Conservation (phyloP, 2,113 vertebrate genomes). For the Melanotaenia duboulayi region DNA sequence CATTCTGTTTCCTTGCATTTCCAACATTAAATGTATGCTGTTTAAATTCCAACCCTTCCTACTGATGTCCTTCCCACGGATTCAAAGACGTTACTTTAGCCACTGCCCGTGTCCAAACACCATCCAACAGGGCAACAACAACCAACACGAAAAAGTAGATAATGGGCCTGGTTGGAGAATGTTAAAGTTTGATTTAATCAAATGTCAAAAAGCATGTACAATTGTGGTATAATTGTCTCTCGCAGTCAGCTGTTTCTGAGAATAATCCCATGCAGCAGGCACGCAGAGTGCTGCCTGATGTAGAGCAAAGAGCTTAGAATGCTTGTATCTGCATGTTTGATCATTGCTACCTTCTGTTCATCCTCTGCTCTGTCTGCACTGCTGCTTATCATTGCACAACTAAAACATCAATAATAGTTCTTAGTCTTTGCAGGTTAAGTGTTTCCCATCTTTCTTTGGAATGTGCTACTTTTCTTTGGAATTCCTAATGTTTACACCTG, state of each 20-base stretch:
- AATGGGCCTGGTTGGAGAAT: background rate
- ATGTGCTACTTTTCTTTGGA: background rate
- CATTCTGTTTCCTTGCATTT: background rate
- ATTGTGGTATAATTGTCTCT: constrained; percentile 28
- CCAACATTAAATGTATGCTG: too few relatives aligned
- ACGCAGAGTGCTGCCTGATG: constrained; percentile 33
- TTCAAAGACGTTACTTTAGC: background rate
- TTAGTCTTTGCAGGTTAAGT: background rate
- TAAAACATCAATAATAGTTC: constrained; percentile 4
- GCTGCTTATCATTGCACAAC: constrained; percentile 23
- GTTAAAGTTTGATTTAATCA: constrained; percentile 34
- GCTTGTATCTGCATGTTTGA: constrained; percentile 44
- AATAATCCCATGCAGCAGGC: constrained; percentile 45
- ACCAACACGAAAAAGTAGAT: background rate
- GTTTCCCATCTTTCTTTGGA: background rate
- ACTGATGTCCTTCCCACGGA: background rate
- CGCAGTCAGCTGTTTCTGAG: constrained; percentile 39
- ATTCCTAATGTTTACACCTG: background rate
- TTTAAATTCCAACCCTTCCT: too few relatives aligned
- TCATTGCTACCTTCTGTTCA: constrained; percentile 33
- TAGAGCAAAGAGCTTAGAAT: constrained; percentile 20
- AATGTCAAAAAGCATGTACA: constrained; percentile 9
- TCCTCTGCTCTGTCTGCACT: constrained; percentile 12
- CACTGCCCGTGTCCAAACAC: too few relatives aligned
- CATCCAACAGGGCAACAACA: too few relatives aligned